phyloP scores from a whole-genome alignment of 1,140 invertebrate species.

The Wiebesia pumilae region DNA sequence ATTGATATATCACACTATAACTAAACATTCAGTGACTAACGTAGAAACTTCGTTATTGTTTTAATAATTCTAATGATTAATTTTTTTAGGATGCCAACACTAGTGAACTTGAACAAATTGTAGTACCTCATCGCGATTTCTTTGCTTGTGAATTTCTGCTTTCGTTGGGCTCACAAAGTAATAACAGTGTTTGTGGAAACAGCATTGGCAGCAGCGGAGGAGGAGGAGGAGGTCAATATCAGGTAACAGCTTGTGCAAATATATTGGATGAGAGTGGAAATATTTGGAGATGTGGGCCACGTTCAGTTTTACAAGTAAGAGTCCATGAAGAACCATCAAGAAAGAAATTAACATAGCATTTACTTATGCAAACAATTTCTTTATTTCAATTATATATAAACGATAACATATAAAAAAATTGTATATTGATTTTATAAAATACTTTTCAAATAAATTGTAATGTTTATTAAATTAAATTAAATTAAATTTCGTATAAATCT shows the following conservation, averaged over 20 bases:
- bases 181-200: slow-evolving; percentile 51
- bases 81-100: slow-evolving; percentile 69
- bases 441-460: slow-evolving; percentile 6
- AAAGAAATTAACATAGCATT: slow-evolving; percentile 62
- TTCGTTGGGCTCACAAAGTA: slow-evolving; percentile 68
- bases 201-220: slow-evolving; percentile 49
- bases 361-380: slow-evolving; percentile 31
- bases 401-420: background rate
- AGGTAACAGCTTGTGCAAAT: slow-evolving; percentile 82
- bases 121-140: slow-evolving; percentile 86
- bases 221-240: slow-evolving; percentile 75
- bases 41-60: no score
- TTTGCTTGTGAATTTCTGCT: slow-evolving; percentile 87
- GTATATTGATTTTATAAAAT: slow-evolving; percentile 27
- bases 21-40: no score
- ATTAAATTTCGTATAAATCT: background rate
- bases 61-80: no score
- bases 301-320: slow-evolving; percentile 80
- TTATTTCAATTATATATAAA: slow-evolving; percentile 14
- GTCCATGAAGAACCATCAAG: slow-evolving; percentile 80
- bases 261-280: slow-evolving; percentile 83
- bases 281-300: slow-evolving; percentile 85
- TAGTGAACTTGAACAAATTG: slow-evolving; percentile 79
- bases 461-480: slow-evolving; percentile 18
- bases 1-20: no score